Conservation (phyloP, 2,888 invertebrate species). For the Rutpela maculata region DNA sequence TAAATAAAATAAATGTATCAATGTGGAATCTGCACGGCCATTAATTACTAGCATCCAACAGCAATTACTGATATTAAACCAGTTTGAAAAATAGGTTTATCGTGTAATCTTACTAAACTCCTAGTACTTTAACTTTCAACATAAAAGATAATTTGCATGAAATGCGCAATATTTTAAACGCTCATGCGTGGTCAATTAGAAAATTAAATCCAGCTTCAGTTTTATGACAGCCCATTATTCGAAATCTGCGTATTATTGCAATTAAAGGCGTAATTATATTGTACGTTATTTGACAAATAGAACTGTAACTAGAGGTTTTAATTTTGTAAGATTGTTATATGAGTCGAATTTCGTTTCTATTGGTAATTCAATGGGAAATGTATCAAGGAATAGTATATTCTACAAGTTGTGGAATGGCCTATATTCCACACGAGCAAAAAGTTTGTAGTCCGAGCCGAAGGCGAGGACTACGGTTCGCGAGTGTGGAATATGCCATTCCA, state of each 20-base stretch:
- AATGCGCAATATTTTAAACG: slow-evolving; percentile 7
- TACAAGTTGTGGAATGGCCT: too few species aligned
- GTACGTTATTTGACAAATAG: background rate
- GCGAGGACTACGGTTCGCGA: too few species aligned
- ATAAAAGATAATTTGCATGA: slow-evolving; percentile 43
- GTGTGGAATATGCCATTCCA: too few species aligned
- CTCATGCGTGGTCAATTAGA: background rate
- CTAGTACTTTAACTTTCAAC: slow-evolving; percentile 30
- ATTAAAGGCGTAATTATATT: background rate
- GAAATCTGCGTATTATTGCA: background rate
- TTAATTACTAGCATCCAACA: slow-evolving; percentile 37
- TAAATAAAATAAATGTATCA: slow-evolving; percentile 33
- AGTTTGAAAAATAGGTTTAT: slow-evolving; percentile 36
- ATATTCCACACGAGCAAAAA: too few species aligned
- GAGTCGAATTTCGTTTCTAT: too few species aligned
- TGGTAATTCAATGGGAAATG: too few species aligned
- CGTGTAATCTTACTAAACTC: slow-evolving; percentile 27
- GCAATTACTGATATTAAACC: slow-evolving; percentile 40
- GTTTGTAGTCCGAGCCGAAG: too few species aligned
- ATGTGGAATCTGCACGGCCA: slow-evolving; percentile 34
- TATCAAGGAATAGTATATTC: too few species aligned
- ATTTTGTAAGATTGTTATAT: too few species aligned
- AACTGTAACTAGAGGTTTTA: too few species aligned
- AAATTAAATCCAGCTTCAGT: background rate
- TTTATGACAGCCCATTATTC: background rate